Evolutionary conservation across 2,888 invertebrate species (phyloP).

Genomic region (Chrysotoxum bicinctum): DNA sequence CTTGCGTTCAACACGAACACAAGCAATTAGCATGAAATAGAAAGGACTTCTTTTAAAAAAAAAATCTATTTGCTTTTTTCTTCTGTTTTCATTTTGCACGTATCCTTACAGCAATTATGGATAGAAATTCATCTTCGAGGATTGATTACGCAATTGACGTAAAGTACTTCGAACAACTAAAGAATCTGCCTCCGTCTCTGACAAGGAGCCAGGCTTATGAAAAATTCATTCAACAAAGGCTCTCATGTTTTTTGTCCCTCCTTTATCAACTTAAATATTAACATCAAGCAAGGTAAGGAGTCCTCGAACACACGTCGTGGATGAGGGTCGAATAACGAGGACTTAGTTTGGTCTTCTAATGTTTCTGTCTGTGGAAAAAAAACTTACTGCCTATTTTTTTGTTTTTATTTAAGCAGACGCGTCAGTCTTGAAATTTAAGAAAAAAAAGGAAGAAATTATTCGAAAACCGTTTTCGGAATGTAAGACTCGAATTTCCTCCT

Average conservation of each 20-base stretch:
- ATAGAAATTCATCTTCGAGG: slow-evolving; percentile 56
- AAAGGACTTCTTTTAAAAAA: not conserved
- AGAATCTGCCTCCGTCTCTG: not conserved
- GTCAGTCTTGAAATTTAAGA: not conserved
- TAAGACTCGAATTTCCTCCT: not conserved
- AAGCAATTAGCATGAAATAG: slow-evolving; percentile 55
- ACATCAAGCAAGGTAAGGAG: not conserved
- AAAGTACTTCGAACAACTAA: not conserved
- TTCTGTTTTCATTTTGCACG: slow-evolving; percentile 5
- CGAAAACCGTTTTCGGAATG: not conserved
- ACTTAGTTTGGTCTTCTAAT: not conserved
- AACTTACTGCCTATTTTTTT: not conserved
- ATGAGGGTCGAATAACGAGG: not conserved
- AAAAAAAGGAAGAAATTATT: not conserved
- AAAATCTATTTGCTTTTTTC: not conserved
- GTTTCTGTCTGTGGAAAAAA: not conserved
- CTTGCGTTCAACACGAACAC: slow-evolving; percentile 58
- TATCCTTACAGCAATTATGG: slow-evolving; percentile 49
- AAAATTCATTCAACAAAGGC: slow-evolving; percentile 57
- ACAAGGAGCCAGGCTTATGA: slow-evolving; percentile 32
- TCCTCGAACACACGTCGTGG: not conserved
- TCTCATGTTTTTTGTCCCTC: slow-evolving; percentile 4
- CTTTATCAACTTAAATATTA: slow-evolving; percentile 13
- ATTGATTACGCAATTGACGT: slow-evolving; percentile 63
- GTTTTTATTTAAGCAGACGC: not conserved